Evolutionary conservation across 2,888 invertebrate genomes (phyloP), one percentile per base, ranked within the genome.

Genomic region (Tricholauxania praeusta): DNA sequence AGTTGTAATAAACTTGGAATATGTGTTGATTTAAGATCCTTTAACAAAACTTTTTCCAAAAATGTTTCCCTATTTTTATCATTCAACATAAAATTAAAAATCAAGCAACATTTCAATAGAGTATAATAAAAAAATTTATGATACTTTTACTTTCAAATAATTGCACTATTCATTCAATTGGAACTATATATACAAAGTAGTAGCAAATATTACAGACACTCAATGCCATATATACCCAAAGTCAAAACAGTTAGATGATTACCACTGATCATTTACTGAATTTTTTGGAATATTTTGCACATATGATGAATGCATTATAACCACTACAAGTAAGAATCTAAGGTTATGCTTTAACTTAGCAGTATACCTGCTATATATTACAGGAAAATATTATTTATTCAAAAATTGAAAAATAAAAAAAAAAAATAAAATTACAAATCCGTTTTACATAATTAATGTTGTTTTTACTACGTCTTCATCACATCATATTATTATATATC

Each of bases 101-200:
- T 64, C 8, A 64, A 64, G 32, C 28, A 28, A 28, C 51, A 64
- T 64, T 64, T 64, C 12, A 28, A 64, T 22, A 51, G 52, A 39
- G 39, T 39, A 39, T 39, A 39, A 39, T 39, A 39, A 39, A 39
- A 64, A 64, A 17, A 52, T 51, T 19, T n/a, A 51, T 64, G 28
- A 49, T 52, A 57, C 78, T 60, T 60, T 67, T 51, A 67, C 68
- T 81, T 81, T 81, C 80, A 82, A 82, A 82, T 82, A 82, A 82
- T 82, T 82, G 82, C 82, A 82, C 82, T 82, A 82, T 67, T 47
- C 32, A 75, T 70, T 73, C 65, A 70, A 55, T 70, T 69, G 57
- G 49, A 65, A 62, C 65, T 59, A 70, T 82, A 81, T 82, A 75
- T 80, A 82, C 82, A 82, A 81, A 82, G 78, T 79, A 81, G 39